Conservation (phyloP, 1,140 invertebrate genomes). For the Neodiprion fabricii region DNA sequence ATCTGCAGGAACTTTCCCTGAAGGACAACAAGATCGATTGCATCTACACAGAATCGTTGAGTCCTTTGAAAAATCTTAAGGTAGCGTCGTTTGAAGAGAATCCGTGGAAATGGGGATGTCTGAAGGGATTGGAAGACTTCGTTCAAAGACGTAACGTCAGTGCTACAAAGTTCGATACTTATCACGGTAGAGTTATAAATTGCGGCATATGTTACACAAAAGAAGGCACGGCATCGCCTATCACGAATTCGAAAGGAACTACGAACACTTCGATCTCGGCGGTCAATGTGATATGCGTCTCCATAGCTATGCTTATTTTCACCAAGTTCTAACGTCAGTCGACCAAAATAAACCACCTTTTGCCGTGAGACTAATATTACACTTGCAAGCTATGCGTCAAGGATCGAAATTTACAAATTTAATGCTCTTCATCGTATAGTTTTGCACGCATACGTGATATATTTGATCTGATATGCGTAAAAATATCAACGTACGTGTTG, state of each 20-base stretch:
- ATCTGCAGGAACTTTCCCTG: constrained; percentile 38
- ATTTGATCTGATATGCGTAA: no score
- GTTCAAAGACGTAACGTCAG: constrained; percentile 38
- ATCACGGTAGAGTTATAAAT: neutral
- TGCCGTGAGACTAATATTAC: constrained; percentile 4
- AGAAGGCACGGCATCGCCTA: neutral
- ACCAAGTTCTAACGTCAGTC: neutral
- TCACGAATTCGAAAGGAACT: neutral
- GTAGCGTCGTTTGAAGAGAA: constrained; percentile 41
- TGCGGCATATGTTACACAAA: neutral
- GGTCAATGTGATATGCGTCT: neutral
- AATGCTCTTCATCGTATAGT: neutral
- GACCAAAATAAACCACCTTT: neutral
- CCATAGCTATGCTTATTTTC: constrained; percentile 3
- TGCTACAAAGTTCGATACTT: constrained; percentile 36
- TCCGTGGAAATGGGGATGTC: constrained; percentile 45
- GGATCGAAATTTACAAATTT: neutral
- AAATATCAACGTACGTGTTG: neutral
- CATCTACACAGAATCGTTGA: constrained; percentile 41
- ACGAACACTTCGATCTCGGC: neutral
- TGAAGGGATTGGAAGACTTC: constrained; percentile 42
- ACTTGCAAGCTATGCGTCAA: neutral
- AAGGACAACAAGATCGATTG: constrained; percentile 43
- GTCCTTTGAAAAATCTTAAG: constrained; percentile 33
- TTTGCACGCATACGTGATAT: neutral